Base-by-base conservation (phyloP, 2,888 invertebrate species). In the Andrena flavipes region DNA sequence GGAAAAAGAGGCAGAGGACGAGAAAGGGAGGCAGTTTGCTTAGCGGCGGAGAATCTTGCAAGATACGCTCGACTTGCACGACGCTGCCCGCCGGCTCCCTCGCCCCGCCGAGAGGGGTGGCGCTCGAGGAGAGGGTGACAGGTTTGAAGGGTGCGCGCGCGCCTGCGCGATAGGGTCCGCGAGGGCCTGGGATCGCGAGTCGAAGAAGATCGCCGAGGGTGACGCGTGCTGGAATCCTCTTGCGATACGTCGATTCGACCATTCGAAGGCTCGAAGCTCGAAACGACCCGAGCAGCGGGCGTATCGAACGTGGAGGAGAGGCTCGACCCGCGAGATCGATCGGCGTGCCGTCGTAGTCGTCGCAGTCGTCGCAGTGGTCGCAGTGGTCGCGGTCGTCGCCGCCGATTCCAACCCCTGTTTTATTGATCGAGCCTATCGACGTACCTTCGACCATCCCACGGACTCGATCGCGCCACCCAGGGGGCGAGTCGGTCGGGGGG, bases 391-490 rank as follows among this genome's bases (percentile, higher is more conserved):
- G 13, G 42, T 42, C 13, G 13, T 42, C 13, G 13, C 13, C 13
- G 16, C 42, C 42, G 42, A 16, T 42, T 42, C 42, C 42, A 42
- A 16, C 42, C 42, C 42, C 68, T 63, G 69, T 76, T 78, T 78
- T 87, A 91, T 91, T 91, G 90, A 91, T 90, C 88, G 42, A 87
- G 72, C 77, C 65, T 91, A 90, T 90, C 88, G 90, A 90, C 88
- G 69, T 60, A 26, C 60, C 23, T 26, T 65, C 64, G 64, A 70
- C 76, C 49, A 42, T 70, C 64, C 30, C 26, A n/a, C 35, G 42
- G 65, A 56, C 54, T 35, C 35, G 64, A 54, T 35, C 35, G 56
- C 30, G 26, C 8, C 56, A 4, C 4, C 48, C n/a, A 49, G 70
- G 35, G 76, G 62, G 30, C 64, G 77, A 51, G 30, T 35, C 59